Evolutionary conservation across 2,113 vertebrate species (phyloP).

Genomic region (Tyto alba): DNA sequence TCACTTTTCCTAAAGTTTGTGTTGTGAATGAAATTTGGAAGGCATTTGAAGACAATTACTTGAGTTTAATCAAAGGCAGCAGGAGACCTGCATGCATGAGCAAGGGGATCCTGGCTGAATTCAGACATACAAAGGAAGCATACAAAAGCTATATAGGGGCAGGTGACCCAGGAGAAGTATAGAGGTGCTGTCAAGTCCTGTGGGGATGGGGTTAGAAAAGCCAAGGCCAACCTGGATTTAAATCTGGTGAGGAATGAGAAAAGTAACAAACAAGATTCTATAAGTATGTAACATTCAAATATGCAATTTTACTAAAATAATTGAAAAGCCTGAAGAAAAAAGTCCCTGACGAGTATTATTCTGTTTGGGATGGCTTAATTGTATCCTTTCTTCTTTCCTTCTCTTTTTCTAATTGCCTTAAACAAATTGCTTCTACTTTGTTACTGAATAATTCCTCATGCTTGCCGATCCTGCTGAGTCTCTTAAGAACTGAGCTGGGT

Average conservation of each 20-base stretch:
- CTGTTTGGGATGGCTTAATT: not conserved
- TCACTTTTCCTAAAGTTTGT: slow-evolving; percentile 9
- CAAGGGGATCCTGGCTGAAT: not conserved
- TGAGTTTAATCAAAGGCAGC: not conserved
- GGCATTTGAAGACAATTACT: not conserved
- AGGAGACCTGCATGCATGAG: not conserved
- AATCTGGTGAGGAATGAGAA: not conserved
- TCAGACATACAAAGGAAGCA: not conserved
- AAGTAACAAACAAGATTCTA: not conserved
- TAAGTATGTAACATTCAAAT: not conserved
- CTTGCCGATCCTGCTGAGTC: not conserved
- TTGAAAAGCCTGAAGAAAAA: not conserved
- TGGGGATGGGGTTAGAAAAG: not conserved
- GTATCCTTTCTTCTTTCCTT: not conserved
- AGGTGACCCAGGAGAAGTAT: not conserved
- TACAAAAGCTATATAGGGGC: not conserved
- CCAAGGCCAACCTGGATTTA: not conserved
- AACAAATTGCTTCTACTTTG: not conserved
- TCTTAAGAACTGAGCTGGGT: not conserved
- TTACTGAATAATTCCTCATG: not conserved
- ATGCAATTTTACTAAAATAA: not conserved
- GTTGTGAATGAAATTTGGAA: not conserved
- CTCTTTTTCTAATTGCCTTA: not conserved
- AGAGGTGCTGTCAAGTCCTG: not conserved
- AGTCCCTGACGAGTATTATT: not conserved